Evolutionary conservation across 2,888 invertebrate species (phyloP).

Genomic region (Entomobrya proxima): DNA sequence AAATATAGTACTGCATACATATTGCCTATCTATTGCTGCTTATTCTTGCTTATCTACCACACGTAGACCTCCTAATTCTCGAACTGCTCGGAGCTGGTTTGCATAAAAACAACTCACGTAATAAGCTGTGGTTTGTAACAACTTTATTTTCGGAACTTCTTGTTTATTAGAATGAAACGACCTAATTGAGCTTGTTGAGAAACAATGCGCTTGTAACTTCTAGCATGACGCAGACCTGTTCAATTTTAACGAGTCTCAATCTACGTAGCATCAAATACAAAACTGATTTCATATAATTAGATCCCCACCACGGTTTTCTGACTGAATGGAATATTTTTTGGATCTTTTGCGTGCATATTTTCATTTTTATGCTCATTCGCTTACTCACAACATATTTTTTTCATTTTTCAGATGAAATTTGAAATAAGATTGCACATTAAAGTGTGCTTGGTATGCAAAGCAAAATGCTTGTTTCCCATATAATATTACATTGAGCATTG

Average conservation of each 20-base stretch:
- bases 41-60: neutral
- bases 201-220: constrained; percentile 6
- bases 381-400: neutral
- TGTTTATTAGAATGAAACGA: constrained; percentile 53
- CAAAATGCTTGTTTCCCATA: neutral
- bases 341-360: neutral
- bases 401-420: neutral
- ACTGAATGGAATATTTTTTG: constrained; percentile 29
- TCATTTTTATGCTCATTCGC: neutral
- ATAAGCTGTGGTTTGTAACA: neutral
- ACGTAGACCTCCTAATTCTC: neutral
- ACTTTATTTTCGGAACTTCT: constrained; percentile 56
- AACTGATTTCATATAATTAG: neutral
- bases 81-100: neutral
- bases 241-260: neutral
- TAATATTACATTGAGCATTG: neutral
- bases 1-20: no score
- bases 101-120: neutral
- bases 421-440: neutral
- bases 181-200: constrained; percentile 44
- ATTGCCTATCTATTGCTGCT: neutral
- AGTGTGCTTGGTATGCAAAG: neutral
- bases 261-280: neutral
- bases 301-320: neutral
- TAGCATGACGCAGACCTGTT: constrained; percentile 6